Evolutionary conservation across 1,140 invertebrate genomes (phyloP), one percentile per base, ranked within the genome.

Genomic region (Drosophila athabasca): DNA sequence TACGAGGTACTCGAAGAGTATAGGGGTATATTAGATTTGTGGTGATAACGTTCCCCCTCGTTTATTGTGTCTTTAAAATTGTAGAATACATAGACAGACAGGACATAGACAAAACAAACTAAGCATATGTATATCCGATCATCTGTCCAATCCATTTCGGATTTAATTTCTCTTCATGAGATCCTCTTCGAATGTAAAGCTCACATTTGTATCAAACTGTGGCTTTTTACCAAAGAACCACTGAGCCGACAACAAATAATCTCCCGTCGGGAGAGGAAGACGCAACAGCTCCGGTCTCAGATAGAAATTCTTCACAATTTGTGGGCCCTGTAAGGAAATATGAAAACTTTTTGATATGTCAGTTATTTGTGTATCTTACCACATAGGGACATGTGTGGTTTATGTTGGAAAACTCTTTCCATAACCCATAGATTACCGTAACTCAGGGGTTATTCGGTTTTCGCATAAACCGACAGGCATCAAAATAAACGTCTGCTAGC

Each of bases 331-430:
- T 1, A 9, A 35, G 0, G 8, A 35, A 51, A 43, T 2, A 29
- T 11, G 41, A n/a, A 17, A 3, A 13, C 3, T 19, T 26, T 2
- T 35, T 17, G 4, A 41, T 9, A 0, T 13, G 13, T 6, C 50
- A 15, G 9, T 3, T 6, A 3, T 11, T 11, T 13, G 22, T 55
- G 57, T 35, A 35, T 35, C 66, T 48, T 62, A 46, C 69, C 15
- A 52, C 8, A 61, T 26, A 66, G 1, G 76, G 76, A 22, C 76
- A 76, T 0, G 67, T 43, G 24, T 76, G 66, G 3, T 78, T 76
- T 0, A 76, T 45, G 13, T 70, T 78, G 2, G 52, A n/a, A 44
- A 66, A 76, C 0, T 78, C 57, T 8, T 71, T 66, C n/a, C 67
- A 59, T 0, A 76, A n/a, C 5, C n/a, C 45, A 1, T 29, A 76